phyloP scores from a whole-genome alignment of 2,888 invertebrate species.

The Papilio gigon region DNA sequence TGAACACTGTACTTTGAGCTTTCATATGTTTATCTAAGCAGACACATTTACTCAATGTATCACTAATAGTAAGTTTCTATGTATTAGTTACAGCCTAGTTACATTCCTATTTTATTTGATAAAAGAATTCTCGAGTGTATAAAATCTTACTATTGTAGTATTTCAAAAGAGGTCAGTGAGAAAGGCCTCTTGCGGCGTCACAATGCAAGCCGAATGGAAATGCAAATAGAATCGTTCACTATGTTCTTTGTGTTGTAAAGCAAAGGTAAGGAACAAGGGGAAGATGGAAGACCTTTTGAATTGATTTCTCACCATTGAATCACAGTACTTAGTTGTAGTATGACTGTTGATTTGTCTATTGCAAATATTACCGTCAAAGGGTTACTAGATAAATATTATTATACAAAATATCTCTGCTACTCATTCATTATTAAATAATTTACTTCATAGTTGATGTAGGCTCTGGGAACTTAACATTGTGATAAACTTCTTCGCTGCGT shows the following conservation, averaged over 20 bases:
- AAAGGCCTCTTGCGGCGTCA: constrained; percentile 12
- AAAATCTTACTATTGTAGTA: background rate
- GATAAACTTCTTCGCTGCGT: background rate
- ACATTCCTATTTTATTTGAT: background rate
- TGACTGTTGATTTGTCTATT: background rate
- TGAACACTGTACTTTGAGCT: background rate
- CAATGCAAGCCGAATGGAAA: constrained; percentile 14
- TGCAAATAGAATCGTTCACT: constrained; percentile 19
- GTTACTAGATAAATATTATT: background rate
- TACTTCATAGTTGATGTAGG: background rate
- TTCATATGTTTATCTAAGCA: background rate
- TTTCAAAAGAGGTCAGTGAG: constrained; percentile 4
- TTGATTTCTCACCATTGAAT: background rate
- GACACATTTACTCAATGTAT: background rate
- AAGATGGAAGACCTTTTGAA: constrained; percentile 1
- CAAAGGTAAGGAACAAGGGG: background rate
- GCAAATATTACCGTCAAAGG: background rate
- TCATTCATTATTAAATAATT: background rate
- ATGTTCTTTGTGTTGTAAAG: constrained; percentile 16
- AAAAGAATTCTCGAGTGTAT: background rate
- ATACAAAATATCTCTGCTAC: background rate
- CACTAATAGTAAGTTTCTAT: background rate
- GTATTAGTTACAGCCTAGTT: background rate
- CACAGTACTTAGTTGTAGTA: background rate
- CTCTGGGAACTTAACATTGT: no score